A percentile compares a stretch with the other conserved stretches of the same genome.
These are phyloP conservation scores for Pica pica DNA, from an alignment of 2,113 vertebrate species.

Conservation along the genomic window DNA sequence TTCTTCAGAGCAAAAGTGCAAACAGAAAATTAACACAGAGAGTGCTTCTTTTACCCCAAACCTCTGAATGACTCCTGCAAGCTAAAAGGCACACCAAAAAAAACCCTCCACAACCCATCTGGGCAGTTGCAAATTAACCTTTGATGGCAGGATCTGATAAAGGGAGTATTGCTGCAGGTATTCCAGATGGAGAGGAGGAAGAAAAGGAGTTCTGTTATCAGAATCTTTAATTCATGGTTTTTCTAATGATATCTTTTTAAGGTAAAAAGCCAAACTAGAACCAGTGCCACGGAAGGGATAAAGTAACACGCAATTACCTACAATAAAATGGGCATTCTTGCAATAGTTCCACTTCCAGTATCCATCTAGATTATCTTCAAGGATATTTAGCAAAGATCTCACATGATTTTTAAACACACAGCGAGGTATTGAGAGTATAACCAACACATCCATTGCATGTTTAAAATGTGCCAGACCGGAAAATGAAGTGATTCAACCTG, in stretches of 20 bases:
- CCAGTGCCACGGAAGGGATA: background rate
- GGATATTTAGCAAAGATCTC: background rate
- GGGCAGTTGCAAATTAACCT: conserved; percentile 25
- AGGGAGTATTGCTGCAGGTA: background rate
- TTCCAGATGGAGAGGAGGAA: conserved; percentile 5
- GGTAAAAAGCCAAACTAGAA: background rate
- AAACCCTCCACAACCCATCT: background rate
- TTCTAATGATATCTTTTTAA: background rate
- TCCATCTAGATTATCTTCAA: background rate
- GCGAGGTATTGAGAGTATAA: background rate
- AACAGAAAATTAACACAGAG: conserved; percentile 25
- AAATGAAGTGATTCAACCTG: background rate
- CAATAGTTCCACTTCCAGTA: background rate
- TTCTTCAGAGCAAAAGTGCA: background rate
- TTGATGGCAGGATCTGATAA: conserved; percentile 33
- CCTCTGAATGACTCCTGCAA: background rate
- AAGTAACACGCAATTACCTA: background rate
- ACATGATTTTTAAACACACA: background rate
- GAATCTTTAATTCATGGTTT: background rate
- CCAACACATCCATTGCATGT: background rate
- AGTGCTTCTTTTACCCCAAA: background rate
- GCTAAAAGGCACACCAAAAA: background rate
- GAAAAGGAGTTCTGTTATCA: background rate
- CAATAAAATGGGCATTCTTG: background rate
- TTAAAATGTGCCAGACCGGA: background rate